A percentile compares a stretch with the other conserved stretches of the same genome.
phyloP scores from a whole-genome alignment of 2,797 vertebrate genomes.

The Anabas testudineus region DNA sequence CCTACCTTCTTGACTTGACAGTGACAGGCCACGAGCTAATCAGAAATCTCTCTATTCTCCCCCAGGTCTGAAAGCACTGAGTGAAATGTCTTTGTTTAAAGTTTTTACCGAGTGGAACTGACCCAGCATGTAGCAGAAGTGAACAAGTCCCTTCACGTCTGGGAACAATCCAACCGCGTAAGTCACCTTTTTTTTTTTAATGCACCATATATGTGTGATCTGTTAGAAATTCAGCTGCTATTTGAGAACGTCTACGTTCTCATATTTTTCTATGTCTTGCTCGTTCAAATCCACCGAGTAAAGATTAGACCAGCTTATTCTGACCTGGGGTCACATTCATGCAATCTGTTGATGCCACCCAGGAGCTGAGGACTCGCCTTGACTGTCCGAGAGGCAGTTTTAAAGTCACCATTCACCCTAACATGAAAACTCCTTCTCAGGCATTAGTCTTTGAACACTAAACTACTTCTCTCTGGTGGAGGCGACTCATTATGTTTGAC shows the following conservation, averaged over 20 bases:
- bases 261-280: conserved; percentile 20
- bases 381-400: conserved; percentile 50
- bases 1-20: neutral
- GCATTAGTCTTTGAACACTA: conserved; percentile 41
- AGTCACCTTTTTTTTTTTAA: conserved; percentile 32
- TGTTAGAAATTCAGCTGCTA: conserved; percentile 1
- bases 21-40: conserved; percentile 26
- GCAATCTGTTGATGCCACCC: conserved; percentile 77
- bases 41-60: conserved; percentile 54
- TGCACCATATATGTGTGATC: neutral
- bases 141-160: conserved; percentile 88
- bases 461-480: conserved; percentile 30
- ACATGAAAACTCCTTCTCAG: conserved; percentile 13
- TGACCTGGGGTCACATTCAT: conserved; percentile 77
- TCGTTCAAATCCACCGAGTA: conserved; percentile 33
- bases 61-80: conserved; percentile 81
- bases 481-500: conserved; percentile 38
- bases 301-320: conserved; percentile 39
- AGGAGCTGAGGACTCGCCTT: conserved; percentile 71
- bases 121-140: conserved; percentile 87
- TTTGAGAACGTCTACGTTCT: neutral
- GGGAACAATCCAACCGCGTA: conserved; percentile 78
- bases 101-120: conserved; percentile 62
- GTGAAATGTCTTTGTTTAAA: conserved; percentile 58
- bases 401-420: conserved; percentile 12